phyloP scores from a whole-genome alignment of 2,797 vertebrate genomes.

The Chrysocyon brachyurus region DNA sequence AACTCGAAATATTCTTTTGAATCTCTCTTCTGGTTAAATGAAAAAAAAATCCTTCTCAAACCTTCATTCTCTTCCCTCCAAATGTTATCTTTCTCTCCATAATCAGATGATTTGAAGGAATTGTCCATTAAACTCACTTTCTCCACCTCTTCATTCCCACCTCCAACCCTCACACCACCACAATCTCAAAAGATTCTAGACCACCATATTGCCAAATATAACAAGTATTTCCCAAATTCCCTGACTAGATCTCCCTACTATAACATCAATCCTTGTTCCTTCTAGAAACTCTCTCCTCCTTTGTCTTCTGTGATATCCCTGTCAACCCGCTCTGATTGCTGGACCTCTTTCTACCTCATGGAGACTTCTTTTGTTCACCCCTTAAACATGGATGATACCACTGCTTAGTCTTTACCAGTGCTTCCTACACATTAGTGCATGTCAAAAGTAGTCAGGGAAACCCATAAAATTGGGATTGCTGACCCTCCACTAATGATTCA shows the following conservation, averaged over 20 bases:
- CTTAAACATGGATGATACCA: not conserved
- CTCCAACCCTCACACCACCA: not conserved
- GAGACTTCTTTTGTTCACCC: not conserved
- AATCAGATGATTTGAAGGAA: not conserved
- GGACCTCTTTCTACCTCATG: not conserved
- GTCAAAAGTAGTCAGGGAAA: slow-evolving; percentile 2
- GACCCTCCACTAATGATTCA: not conserved
- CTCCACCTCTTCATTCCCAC: not conserved
- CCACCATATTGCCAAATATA: not conserved
- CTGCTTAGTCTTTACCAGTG: not conserved
- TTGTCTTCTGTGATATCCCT: not conserved
- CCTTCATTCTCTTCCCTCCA: not conserved
- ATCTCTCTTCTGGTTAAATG: not conserved
- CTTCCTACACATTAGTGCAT: not conserved
- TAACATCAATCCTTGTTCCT: not conserved
- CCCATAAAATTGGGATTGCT: not conserved
- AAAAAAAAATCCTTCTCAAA: not conserved
- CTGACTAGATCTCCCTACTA: not conserved
- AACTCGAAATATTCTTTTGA: not conserved
- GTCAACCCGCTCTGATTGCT: not conserved
- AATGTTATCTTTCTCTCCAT: not conserved
- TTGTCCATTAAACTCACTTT: not conserved
- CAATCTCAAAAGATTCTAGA: not conserved
- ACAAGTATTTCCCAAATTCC: not conserved
- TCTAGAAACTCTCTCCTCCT: not conserved